Evolutionary conservation across 92 coral and sea anemone genomes (phyloP).

Genomic region (Epizoanthus stellaris): DNA sequence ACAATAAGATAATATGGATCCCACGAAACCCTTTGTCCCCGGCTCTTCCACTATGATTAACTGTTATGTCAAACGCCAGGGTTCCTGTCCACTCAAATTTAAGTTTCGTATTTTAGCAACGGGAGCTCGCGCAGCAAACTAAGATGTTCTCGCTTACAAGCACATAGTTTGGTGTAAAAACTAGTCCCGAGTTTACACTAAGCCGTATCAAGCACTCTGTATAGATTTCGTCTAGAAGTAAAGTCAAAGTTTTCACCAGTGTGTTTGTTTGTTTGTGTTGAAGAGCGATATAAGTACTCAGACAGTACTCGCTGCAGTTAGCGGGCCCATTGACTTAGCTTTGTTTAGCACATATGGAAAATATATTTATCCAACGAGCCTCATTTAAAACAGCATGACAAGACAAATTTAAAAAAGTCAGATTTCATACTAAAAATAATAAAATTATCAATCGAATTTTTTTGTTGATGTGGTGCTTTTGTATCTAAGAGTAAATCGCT

Average conservation of each 20-base stretch:
- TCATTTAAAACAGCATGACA: slow-evolving; percentile 10
- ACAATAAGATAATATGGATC: slow-evolving; percentile 11
- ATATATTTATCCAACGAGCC: not conserved
- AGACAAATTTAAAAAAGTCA: not conserved
- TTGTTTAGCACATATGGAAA: slow-evolving; percentile 9
- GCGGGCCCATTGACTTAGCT: not conserved
- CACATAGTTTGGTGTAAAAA: not conserved
- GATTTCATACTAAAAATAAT: slow-evolving; percentile 21
- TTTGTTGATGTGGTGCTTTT: not conserved
- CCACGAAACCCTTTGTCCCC: not conserved
- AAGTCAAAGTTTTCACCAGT: not conserved
- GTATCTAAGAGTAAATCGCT: not conserved
- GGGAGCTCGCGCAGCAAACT: not conserved
- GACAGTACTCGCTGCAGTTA: no score
- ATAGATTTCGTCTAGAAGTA: not conserved
- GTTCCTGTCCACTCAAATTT: not conserved
- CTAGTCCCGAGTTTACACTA: not conserved
- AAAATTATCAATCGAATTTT: not conserved
- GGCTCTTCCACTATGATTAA: not conserved
- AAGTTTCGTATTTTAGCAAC: slow-evolving; percentile 2
- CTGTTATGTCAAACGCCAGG: slow-evolving; percentile 27
- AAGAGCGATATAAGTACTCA: not conserved
- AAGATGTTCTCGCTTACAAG: not conserved
- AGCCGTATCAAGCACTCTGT: not conserved
- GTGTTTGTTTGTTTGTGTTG: not conserved